Percentiles rank a stretch among this genome's conserved stretches.
Conservation (phyloP, 2,113 vertebrate species). For the Vulpes lagopus region DNA sequence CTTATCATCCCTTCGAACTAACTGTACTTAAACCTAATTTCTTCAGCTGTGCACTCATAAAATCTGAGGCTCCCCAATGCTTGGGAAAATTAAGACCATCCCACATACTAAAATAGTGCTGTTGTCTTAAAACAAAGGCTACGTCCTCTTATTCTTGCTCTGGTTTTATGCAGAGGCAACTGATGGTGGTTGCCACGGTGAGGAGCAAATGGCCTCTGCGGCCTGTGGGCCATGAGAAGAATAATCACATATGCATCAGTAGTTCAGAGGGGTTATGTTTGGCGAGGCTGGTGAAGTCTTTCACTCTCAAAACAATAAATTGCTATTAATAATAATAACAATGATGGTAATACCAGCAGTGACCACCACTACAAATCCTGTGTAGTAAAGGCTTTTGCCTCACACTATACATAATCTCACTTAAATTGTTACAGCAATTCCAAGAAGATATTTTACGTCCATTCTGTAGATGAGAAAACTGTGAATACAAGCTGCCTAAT, state of each 20-base stretch:
- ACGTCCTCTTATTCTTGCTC: background rate
- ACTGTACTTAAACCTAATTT: background rate
- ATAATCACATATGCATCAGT: accelerated
- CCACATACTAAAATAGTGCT: background rate
- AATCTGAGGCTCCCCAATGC: background rate
- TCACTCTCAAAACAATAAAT: background rate
- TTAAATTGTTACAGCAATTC: background rate
- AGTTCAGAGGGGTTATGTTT: background rate
- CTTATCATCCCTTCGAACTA: background rate
- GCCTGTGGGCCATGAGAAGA: accelerated
- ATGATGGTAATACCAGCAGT: too few species aligned
- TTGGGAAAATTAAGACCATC: background rate
- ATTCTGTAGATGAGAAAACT: background rate
- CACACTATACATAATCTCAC: background rate
- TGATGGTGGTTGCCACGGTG: too few species aligned
- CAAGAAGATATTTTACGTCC: background rate
- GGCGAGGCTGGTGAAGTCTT: background rate
- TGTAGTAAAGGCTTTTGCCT: background rate
- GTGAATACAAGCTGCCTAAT: background rate
- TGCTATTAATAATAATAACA: background rate
- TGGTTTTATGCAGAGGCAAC: accelerated
- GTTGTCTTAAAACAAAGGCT: background rate
- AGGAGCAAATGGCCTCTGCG: background rate
- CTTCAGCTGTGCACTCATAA: background rate
- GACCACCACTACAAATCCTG: background rate